These are phyloP conservation scores for Odontesthes bonariensis DNA, from an alignment of 2,113 vertebrate genomes.

Conservation along the genomic window DNA sequence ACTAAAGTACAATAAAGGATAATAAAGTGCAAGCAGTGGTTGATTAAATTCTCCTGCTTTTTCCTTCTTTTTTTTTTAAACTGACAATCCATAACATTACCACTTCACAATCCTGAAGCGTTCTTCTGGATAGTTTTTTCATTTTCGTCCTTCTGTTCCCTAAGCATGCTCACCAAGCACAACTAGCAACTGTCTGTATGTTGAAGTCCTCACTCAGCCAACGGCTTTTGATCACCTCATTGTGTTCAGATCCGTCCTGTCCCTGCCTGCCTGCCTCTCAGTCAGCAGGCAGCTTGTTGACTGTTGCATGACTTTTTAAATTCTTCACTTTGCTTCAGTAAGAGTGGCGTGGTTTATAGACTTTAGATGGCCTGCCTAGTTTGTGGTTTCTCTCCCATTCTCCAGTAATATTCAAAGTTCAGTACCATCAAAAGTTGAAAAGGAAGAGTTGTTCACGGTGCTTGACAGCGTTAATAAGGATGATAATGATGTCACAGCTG, in stretches of 20 bases:
- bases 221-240: constrained; percentile 57
- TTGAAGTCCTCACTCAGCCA: constrained; percentile 66
- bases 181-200: constrained; percentile 58
- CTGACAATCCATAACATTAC: not conserved
- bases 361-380: constrained; percentile 38
- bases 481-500: constrained; percentile 75
- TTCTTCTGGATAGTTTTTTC: not conserved
- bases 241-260: constrained; percentile 61
- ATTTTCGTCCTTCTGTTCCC: constrained; percentile 24
- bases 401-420: constrained; percentile 51
- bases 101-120: not conserved
- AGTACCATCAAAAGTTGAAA: constrained; percentile 72
- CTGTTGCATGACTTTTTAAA: constrained; percentile 79
- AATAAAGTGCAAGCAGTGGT: not conserved
- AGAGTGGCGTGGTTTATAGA: constrained; percentile 14
- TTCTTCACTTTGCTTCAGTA: constrained; percentile 49
- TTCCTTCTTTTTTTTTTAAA: not conserved
- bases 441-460: constrained; percentile 66
- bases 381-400: constrained; percentile 29
- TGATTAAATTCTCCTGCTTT: not conserved
- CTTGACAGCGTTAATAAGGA: constrained; percentile 63
- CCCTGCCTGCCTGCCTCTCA: constrained; percentile 54
- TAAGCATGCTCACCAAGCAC: constrained; percentile 63
- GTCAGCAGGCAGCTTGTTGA: constrained; percentile 68
- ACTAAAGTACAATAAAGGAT: not conserved